phyloP scores from a whole-genome alignment of 1,140 invertebrate genomes.

The Papilio aristodemus region DNA sequence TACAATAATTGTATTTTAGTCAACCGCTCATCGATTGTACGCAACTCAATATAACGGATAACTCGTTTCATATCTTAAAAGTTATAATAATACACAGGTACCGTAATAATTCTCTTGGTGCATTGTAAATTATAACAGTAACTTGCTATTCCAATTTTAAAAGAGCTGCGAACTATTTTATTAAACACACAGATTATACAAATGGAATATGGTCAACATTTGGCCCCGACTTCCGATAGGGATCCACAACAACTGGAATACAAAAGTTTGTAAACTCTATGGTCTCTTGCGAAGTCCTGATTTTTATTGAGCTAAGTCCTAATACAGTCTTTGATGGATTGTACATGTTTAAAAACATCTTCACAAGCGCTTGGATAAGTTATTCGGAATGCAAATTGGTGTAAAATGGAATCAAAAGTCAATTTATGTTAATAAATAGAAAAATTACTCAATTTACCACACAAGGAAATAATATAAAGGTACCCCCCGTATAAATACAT shows the following conservation, averaged over 20 bases:
- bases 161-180: slow-evolving; percentile 21
- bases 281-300: slow-evolving; percentile 32
- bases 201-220: slow-evolving; percentile 50
- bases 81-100: slow-evolving; percentile 66
- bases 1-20: slow-evolving; percentile 41
- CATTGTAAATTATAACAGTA: slow-evolving; percentile 31
- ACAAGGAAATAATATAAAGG: slow-evolving; percentile 64
- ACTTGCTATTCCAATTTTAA: slow-evolving; percentile 37
- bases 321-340: slow-evolving; percentile 72
- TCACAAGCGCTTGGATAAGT: slow-evolving; percentile 55
- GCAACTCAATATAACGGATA: slow-evolving; percentile 44
- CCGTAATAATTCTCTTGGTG: slow-evolving; percentile 54
- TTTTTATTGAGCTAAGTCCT: slow-evolving; percentile 48
- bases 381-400: slow-evolving; percentile 69
- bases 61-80: slow-evolving; percentile 47
- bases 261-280: slow-evolving; percentile 61
- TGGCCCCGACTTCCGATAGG: slow-evolving; percentile 74
- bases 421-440: slow-evolving; percentile 59
- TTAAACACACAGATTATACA: slow-evolving; percentile 27
- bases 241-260: slow-evolving; percentile 70
- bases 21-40: slow-evolving; percentile 26
- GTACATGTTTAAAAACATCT: slow-evolving; percentile 62
- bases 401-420: slow-evolving; percentile 60
- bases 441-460: slow-evolving; percentile 62
- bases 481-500: slow-evolving; percentile 71